Evolutionary conservation across 1,140 invertebrate genomes (phyloP).

Genomic region (Ptiloglossa arizonensis): DNA sequence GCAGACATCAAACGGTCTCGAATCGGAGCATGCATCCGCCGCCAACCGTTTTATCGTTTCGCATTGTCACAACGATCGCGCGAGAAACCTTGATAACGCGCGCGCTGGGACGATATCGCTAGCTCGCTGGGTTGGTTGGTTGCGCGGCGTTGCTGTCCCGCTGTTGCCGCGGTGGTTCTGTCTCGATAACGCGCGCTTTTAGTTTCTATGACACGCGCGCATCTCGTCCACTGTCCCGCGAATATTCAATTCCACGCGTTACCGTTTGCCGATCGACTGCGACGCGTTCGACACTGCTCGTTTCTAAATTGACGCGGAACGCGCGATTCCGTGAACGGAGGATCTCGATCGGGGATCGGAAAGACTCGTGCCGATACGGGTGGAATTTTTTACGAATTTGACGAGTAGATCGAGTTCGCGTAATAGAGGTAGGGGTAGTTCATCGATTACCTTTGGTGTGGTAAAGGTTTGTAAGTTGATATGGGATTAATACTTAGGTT

Average conservation of each 20-base stretch:
- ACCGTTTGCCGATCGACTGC: constrained; percentile 32
- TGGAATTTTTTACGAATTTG: too few relatives aligned
- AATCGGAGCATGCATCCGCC: constrained; percentile 52
- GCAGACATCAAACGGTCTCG: constrained; percentile 42
- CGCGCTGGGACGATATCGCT: constrained; percentile 45
- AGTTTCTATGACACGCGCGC: constrained; percentile 16
- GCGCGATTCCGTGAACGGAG: background rate
- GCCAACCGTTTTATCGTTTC: constrained; percentile 49
- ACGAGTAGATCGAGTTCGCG: too few relatives aligned
- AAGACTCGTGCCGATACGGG: background rate
- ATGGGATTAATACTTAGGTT: too few relatives aligned
- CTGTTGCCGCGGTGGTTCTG: background rate
- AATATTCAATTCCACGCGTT: constrained; percentile 44
- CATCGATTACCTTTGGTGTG: too few relatives aligned
- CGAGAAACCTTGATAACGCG: constrained; percentile 52
- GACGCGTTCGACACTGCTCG: constrained; percentile 19
- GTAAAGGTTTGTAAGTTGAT: too few relatives aligned
- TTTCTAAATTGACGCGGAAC: constrained; percentile 1
- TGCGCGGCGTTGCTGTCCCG: too few relatives aligned
- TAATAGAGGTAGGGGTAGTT: too few relatives aligned
- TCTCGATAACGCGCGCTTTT: constrained; percentile 36
- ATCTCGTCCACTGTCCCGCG: background rate
- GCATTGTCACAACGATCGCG: constrained; percentile 53
- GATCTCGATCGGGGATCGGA: background rate
- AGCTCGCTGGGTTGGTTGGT: too few relatives aligned